Base-by-base conservation (phyloP, 92 coral and sea anemone species). In the Phymanthus crucifer region DNA sequence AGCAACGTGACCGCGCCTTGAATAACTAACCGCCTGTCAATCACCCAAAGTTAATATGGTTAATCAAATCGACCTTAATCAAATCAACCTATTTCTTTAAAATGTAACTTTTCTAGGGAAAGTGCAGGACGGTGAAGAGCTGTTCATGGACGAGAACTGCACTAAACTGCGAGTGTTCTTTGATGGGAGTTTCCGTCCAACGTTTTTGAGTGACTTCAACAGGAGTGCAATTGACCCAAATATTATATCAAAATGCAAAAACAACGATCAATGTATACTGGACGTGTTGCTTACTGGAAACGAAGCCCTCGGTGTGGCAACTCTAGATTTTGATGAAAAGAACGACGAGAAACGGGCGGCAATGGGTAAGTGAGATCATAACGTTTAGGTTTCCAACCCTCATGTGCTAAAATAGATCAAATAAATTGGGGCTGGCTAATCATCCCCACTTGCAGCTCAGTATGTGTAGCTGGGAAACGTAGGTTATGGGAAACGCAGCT, bases 251-350 rank as follows among this genome's bases (percentile, higher is more conserved):
- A 33, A 75, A 18, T 92, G 97, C 40, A 85, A 87, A 0, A 69
- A 47, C 18, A 82, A 90, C 82, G 52, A 35, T 17, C 91, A 78
- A 24, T 92, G 97, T 66, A 23, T 89, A 29, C 82, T 86, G 26
- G 97, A 92, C 57, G 77, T 74, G 23, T 69, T 77, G 9, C 72
- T 80, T 27, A 92, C 97, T 46, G 88, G 87, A 27, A 84, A 89
- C 66, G 27, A 32, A 8, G 89, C 72, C 0, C 83, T 92, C 43
- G 97, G 84, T 1, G 3, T 70, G 21, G 80, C 77, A 45, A 78
- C 88, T 16, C 34, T 3, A 66, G 85, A 45, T 1, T 92, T 83
- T 65, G 89, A 89, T 46, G 66, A 83, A 40, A 87, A 92, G 37
- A 87, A 80, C 71, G 78, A 86, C 36, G 56, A 74, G 56, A 69